A percentile compares a stretch with the other conserved stretches of the same genome.
phyloP scores from a whole-genome alignment of 1,140 invertebrate genomes.

The Drosophila tsacasi region DNA sequence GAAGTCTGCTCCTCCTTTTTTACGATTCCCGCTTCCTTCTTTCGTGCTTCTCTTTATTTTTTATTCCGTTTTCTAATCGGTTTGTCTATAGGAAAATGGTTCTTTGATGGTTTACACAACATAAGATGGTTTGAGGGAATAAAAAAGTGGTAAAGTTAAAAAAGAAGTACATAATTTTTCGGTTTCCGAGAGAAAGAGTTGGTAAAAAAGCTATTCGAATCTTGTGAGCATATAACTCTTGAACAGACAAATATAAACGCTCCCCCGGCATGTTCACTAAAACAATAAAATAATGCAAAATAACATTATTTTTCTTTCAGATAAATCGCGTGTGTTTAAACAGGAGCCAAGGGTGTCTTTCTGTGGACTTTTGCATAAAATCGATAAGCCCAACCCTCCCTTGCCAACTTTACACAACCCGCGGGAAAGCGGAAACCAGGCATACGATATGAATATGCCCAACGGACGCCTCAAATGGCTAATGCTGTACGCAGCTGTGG shows the following conservation, averaged over 20 bases:
- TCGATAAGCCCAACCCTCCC: constrained; percentile 57
- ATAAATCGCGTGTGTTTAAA: constrained; percentile 33
- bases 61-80: constrained; percentile 52
- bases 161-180: background rate
- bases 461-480: constrained; percentile 72
- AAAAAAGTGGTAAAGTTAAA: background rate
- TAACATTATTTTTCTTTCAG: constrained; percentile 25
- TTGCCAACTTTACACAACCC: constrained; percentile 16
- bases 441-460: constrained; percentile 65
- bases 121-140: background rate
- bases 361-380: constrained; percentile 62
- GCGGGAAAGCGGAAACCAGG: constrained; percentile 54
- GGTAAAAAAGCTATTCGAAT: background rate
- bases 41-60: constrained; percentile 5
- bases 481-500: constrained; percentile 76
- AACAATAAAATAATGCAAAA: background rate
- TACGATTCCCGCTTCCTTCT: constrained; percentile 1
- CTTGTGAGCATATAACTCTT: background rate
- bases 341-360: constrained; percentile 52
- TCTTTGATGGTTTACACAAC: constrained; percentile 24
- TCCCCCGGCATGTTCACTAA: too few species aligned
- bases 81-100: constrained; percentile 20
- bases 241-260: background rate
- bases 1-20: constrained; percentile 5
- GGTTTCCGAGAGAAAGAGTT: background rate